A percentile compares a stretch with the other conserved stretches of the same genome.
Conservation (phyloP, 2,113 vertebrate species). For the Bufo gargarizans region DNA sequence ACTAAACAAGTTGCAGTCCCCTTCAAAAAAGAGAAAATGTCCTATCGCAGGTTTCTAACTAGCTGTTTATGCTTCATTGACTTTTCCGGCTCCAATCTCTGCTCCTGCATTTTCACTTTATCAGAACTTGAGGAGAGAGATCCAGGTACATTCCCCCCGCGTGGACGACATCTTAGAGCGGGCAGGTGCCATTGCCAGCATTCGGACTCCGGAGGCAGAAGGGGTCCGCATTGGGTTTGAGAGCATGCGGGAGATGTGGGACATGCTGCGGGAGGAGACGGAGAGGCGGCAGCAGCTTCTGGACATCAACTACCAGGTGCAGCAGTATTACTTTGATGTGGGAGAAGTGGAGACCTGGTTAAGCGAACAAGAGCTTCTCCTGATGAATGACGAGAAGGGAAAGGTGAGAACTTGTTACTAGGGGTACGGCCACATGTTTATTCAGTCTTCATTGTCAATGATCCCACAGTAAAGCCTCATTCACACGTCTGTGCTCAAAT, state of each 20-base stretch:
- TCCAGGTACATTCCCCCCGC: slow-evolving; percentile 80
- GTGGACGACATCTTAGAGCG: slow-evolving; percentile 87
- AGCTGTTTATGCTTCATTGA: background rate
- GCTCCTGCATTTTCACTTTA: background rate
- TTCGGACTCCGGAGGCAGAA: slow-evolving; percentile 83
- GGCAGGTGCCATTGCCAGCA: slow-evolving; percentile 76
- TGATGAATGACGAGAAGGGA: slow-evolving; percentile 95
- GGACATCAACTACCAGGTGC: slow-evolving; percentile 89
- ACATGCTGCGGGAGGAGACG: slow-evolving; percentile 76
- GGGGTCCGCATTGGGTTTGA: slow-evolving; percentile 76
- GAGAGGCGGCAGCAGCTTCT: slow-evolving; percentile 83
- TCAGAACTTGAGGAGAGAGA: slow-evolving; percentile 86
- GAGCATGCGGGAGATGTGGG: slow-evolving; percentile 80
- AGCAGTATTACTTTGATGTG: slow-evolving; percentile 91
- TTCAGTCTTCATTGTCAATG: no score
- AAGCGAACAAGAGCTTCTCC: slow-evolving; percentile 91
- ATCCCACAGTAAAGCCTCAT: no score
- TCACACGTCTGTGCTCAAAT: no score
- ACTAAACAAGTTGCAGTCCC: no score
- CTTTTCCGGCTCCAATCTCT: slow-evolving; percentile 3
- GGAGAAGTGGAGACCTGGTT: slow-evolving; percentile 92
- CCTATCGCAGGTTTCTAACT: background rate
- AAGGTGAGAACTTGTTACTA: slow-evolving; percentile 75
- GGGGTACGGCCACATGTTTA: background rate
- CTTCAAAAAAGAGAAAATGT: no score